phyloP scores from a whole-genome alignment of 2,888 invertebrate genomes.

The Agriotes lineatus region DNA sequence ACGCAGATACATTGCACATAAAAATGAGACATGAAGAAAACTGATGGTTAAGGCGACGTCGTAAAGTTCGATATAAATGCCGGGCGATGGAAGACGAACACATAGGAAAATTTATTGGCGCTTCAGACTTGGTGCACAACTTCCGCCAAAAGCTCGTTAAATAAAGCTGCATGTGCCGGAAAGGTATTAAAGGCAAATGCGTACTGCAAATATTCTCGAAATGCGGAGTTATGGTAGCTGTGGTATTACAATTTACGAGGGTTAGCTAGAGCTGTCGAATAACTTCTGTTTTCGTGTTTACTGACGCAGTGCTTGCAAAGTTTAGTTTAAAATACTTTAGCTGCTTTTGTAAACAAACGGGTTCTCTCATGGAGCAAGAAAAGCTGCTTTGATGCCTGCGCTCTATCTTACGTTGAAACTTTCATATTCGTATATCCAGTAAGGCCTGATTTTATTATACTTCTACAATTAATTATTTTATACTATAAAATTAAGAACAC shows the following conservation, averaged over 20 bases:
- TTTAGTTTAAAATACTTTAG: too few species aligned
- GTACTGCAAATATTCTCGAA: background rate
- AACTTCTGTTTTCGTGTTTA: background rate
- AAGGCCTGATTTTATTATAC: too few species aligned
- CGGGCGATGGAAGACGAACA: constrained; percentile 3
- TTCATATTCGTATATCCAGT: too few species aligned
- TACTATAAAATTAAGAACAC: too few species aligned
- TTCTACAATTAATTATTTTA: too few species aligned
- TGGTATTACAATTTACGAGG: background rate
- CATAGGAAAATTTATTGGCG: background rate
- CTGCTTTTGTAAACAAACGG: too few species aligned
- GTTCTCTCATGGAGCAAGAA: too few species aligned
- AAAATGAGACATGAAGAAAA: background rate
- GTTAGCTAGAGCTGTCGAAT: background rate
- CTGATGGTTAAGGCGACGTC: background rate
- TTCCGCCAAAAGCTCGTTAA: constrained; percentile 7
- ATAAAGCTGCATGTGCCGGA: background rate
- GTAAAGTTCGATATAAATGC: constrained; percentile 6
- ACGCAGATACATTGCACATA: background rate
- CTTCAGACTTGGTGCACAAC: background rate
- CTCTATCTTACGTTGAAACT: too few species aligned
- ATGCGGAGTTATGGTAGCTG: background rate
- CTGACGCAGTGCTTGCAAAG: background rate
- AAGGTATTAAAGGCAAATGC: constrained; percentile 4
- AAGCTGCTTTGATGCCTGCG: too few species aligned